Evolutionary conservation across 2,797 vertebrate genomes (phyloP), one percentile per base, ranked within the genome.

Genomic region (Cryptoprocta ferox): DNA sequence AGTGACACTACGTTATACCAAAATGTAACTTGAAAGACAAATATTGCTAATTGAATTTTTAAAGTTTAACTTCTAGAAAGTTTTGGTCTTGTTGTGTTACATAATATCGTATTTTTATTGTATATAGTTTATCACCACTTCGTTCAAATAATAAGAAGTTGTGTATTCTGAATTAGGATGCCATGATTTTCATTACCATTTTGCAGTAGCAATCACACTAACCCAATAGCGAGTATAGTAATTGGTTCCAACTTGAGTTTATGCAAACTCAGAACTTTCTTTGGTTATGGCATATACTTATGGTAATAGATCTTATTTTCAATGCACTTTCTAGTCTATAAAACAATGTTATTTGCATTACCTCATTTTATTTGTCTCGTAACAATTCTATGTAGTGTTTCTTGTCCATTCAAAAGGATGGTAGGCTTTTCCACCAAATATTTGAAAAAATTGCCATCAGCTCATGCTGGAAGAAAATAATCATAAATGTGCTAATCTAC

Each of bases 311-410:
- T 16, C 56, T 80, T 79, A 89, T 84, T 92, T 84, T 80, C 32
- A 89, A 48, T 66, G 48, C 0, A 30, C 11, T 92, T 66, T 56
- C 11, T 42, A 53, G 7, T 45, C 28, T 84, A 45, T 79, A 92
- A 78, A 92, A 53, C 9, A 83, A 21, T 59, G 18, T 65, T 70
- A 53, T 19, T 76, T 78, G 15, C 8, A 65, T 88, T 83, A 42
- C 42, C 42, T 78, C 35, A 79, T 96, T 89, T 94, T 82, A 71
- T 71, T 45, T 94, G 35, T 35, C 79, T 89, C 28, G 56, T 79
- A 56, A 78, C 6, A 65, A 83, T 65, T 79, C 26, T 45, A 28
- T 63, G 7, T 16, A 48, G 14, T 82, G 26, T 63, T 78, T 76
- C 10, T 70, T 78, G 42, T 13, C 53, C 26, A 65, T 28, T 68